Evolutionary conservation across 1,140 invertebrate genomes (phyloP), one percentile per base, ranked within the genome.

Genomic region (Pantala flavescens): DNA sequence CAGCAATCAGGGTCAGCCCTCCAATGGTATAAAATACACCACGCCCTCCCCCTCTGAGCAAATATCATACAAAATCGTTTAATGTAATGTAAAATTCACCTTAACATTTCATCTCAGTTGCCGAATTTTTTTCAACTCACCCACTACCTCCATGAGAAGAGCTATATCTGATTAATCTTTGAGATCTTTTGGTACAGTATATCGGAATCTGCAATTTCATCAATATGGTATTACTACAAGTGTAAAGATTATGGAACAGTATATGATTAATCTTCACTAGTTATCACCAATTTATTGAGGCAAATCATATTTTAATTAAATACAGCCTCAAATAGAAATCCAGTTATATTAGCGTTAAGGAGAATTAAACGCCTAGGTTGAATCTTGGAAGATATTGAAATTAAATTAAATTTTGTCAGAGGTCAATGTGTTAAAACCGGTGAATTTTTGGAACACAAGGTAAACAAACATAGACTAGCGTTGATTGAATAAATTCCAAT

Each of bases 1-100:
- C 77, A 14, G 81, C 80, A 70, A 86, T 87, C 71, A 89, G 80
- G n/a, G 86, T 85, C 71, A 86, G 10, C 14, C 80, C 78, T 43
- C 80, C 82, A 28, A 82, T 19, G 23, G 78, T 75, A 70, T 74
- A 74, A 19, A 70, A 55, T 23, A 76, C 19, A 19, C 24, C 73
- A 24, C 70, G 70, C n/a, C 73, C 75, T 11, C 55, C 74, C 21
- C 74, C 36, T 28, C 23, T 28, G 14, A 16, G 9, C 28, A 36
- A n/a, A 23, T 73, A 36, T 73, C 24, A n/a, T 21, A 73, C 9
- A 73, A 36, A 3, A 43, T 73, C 9, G 28, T 36, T 36, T 5
- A 9, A 36, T 36, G 28, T 2, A 36, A 36, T 36, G 9, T 9
- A 36, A 36, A 36, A 36, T 36, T 5, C 28, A 36, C 2, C 28